Conservation (phyloP, 1,140 invertebrate species). For the Drosophila repleta region DNA sequence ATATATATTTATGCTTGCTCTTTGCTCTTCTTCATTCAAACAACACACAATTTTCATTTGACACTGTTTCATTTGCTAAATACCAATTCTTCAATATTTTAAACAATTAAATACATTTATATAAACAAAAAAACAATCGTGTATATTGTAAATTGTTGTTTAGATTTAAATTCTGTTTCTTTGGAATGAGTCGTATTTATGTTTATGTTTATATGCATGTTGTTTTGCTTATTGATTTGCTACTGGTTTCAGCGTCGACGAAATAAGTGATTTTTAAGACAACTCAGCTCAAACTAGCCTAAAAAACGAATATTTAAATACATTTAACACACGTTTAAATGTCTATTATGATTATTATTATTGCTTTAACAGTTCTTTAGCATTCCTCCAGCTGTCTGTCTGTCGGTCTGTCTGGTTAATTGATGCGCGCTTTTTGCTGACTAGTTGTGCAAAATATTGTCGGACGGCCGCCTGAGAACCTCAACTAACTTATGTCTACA, state of each 20-base stretch:
- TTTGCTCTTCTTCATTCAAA: constrained; percentile 41
- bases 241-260: constrained; percentile 23
- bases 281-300: constrained; percentile 47
- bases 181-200: constrained; percentile 83
- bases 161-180: constrained; percentile 80
- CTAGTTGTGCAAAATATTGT: constrained; percentile 69
- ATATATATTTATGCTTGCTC: constrained; percentile 48
- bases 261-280: constrained; percentile 78
- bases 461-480: constrained; percentile 66
- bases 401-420: constrained; percentile 17
- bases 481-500: constrained; percentile 52
- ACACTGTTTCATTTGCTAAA: constrained; percentile 26
- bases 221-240: constrained; percentile 22
- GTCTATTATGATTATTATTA: constrained; percentile 15
- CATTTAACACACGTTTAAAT: background rate
- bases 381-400: constrained; percentile 48
- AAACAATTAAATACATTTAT: background rate
- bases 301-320: background rate
- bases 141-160: constrained; percentile 21
- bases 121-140: background rate
- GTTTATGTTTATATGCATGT: constrained; percentile 52
- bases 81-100: constrained; percentile 41
- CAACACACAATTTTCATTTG: constrained; percentile 32
- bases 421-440: constrained; percentile 55
- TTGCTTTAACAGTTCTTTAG: constrained; percentile 34